Base-by-base conservation (phyloP, 2,888 invertebrate species). In the Eupithecia inturbata region DNA sequence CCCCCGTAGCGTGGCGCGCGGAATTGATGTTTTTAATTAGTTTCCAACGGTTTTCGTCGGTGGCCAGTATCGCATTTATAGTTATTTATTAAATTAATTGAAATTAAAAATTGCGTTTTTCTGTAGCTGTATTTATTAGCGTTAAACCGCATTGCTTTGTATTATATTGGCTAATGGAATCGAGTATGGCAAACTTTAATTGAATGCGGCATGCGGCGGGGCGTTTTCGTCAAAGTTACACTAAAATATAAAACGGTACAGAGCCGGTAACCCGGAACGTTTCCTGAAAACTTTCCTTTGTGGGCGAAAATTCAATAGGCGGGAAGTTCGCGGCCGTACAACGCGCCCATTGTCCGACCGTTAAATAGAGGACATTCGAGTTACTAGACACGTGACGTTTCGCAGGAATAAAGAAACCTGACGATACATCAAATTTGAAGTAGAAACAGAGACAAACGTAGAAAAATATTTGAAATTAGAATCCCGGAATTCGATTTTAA, bases 11-110 rank as follows among this genome's bases (percentile, higher is more conserved):
- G 72, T 70, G 86, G 88, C 85, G 88, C 88, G 83, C 88, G 88
- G 91, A 94, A 93, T 94, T 93, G 94, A 94, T 94, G 93, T 93
- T 94, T 93, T 94, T 94, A 94, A 94, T 94, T 94, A 94, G 94
- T 93, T 92, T 90, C 88, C 90, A 92, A 91, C 89, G 92, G 88
- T 92, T 93, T 93, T 92, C 90, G 92, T 90, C 85, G 88, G 89
- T 89, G 90, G 89, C 87, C 88, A 87, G 90, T 86, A 87, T 86
- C 82, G 86, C 84, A 87, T 89, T 89, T 89, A 88, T 87, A 86
- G 88, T 88, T 88, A 87, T 87, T 87, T 87, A 85, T 86, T 84
- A 84, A 88, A 82, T 83, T 84, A 81, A 86, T 85, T 81, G 81
- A 78, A 81, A 82, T 75, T 75, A 78, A 78, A 74, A 75, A 70